Evolutionary conservation across 1,140 invertebrate species (phyloP), one percentile per base, ranked within the genome.

Genomic region (Aphelenchoides besseyi): DNA sequence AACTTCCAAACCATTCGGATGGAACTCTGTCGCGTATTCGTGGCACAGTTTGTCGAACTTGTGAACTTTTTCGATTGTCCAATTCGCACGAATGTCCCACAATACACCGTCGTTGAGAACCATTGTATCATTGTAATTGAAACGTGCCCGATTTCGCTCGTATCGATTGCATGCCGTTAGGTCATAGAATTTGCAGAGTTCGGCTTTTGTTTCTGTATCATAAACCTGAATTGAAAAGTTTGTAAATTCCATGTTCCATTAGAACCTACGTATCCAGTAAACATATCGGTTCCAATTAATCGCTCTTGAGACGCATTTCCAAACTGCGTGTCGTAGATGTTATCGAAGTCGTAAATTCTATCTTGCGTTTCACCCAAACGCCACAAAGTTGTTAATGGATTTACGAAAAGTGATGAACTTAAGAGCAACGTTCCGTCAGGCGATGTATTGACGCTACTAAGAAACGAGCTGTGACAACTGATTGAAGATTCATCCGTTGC

Each of bases 1-100:
- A 77, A 87, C 82, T 75, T 81, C 79, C 26, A 53, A 88, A 0
- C 94, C 95, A 85, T 94, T 95, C 0, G 95, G 95, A 89, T 98
- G 95, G 84, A 98, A 99, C 0, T 95, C 90, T 0, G 95, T 96
- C 82, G 92, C 96, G 26, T 96, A 89, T 37, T 90, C 90, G 82
- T 95, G 91, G 86, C 97, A 97, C 26, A 98, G 88, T 86, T 98
- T 98, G 86, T 98, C 96, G 82, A 98, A 94, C 82, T 97, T 98
- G 85, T 98, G 94, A 57, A 97, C 91, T 79, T 81, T 54, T 29
- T 63, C 18, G 28, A 48, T 37, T 32, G 35, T 74, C 67, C 85
- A 84, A 1, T 90, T 90, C 0, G 90, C 89, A 69, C 91, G 90
- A 3, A 95, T 90, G 86, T 98, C 96, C 90, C 93, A 99, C 0